A percentile compares a stretch with the other conserved stretches of the same genome.
Conservation (phyloP, 2,888 invertebrate genomes). For the Eremobia ochroleuca region DNA sequence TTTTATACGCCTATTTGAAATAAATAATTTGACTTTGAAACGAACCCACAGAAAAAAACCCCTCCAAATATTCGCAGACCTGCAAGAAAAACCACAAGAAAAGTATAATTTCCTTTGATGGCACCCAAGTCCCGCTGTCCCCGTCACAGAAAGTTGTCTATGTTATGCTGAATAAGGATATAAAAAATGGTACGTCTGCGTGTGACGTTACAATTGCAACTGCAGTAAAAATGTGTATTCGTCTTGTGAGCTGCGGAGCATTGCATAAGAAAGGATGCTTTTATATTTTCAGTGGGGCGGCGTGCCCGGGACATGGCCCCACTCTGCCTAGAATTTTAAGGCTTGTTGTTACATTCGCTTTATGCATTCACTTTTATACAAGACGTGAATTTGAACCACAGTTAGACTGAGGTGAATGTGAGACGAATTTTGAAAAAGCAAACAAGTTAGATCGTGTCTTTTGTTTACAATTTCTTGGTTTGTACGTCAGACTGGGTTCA, state of each 20-base stretch:
- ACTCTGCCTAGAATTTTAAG: conserved; percentile 74
- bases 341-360: conserved; percentile 73
- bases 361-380: conserved; percentile 71
- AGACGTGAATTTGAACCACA: conserved; percentile 56
- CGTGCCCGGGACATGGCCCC: conserved; percentile 54
- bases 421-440: conserved; percentile 40
- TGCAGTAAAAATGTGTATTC: conserved; percentile 75
- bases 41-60: neutral
- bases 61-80: neutral
- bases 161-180: conserved; percentile 45
- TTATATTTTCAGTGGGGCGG: conserved; percentile 74
- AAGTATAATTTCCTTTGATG: conserved; percentile 49
- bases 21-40: neutral
- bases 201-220: conserved; percentile 75
- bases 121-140: conserved; percentile 11
- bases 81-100: conserved; percentile 23
- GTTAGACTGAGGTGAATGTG: conserved; percentile 43
- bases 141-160: conserved; percentile 46
- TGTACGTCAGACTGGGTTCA: neutral
- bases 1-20: no score
- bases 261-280: conserved; percentile 76
- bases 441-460: conserved; percentile 22
- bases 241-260: conserved; percentile 68
- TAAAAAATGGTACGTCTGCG: conserved; percentile 72
- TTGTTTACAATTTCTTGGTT: conserved; percentile 10